phyloP scores from a whole-genome alignment of 2,113 vertebrate genomes.

The Tachysurus vachellii region DNA sequence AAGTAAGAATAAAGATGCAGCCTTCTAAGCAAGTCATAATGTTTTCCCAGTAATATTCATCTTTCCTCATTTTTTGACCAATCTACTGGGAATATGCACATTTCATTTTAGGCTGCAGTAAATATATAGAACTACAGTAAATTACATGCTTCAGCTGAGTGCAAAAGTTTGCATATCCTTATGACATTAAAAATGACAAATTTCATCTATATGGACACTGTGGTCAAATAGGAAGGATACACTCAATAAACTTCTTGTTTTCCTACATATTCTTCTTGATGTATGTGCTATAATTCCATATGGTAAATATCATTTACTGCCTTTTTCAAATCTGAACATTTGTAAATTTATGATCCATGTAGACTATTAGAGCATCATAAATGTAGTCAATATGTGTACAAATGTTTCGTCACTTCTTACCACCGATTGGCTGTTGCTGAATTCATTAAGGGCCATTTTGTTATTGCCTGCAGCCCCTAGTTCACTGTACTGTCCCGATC shows the following conservation, averaged over 20 bases:
- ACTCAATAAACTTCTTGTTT: no score
- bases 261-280: no score
- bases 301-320: no score
- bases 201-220: background rate
- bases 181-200: background rate
- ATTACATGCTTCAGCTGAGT: background rate
- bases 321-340: no score
- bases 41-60: background rate
- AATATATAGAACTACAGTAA: background rate
- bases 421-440: slow-evolving; percentile 70
- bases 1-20: background rate
- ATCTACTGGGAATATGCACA: background rate
- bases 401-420: slow-evolving; percentile 67
- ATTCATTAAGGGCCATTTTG: slow-evolving; percentile 79
- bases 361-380: background rate
- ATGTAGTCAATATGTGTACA: background rate
- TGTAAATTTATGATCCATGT: background rate
- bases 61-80: background rate
- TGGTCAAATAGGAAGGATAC: background rate
- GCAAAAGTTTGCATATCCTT: background rate
- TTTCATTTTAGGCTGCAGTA: background rate
- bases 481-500: slow-evolving; percentile 65
- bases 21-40: background rate
- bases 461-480: slow-evolving; percentile 67
- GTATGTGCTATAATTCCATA: no score